These are phyloP conservation scores for Cassiopea andromeda DNA, from an alignment of 30 jellyfish, hydroid and myxozoan genomes.

Conservation along the genomic window DNA sequence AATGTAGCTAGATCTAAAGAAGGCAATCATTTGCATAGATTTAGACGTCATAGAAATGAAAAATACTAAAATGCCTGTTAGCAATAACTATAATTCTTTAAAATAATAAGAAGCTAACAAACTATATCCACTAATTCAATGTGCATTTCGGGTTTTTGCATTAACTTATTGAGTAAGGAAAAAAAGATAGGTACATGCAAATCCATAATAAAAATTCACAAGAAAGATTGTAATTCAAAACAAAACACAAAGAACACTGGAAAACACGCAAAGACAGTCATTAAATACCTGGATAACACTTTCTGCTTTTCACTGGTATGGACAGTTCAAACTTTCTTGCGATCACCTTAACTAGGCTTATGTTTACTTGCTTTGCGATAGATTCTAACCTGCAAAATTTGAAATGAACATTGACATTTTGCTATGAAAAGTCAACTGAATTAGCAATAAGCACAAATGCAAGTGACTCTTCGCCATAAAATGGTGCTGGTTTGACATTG, in stretches of 20 bases:
- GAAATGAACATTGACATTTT: no score
- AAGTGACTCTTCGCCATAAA: no score
- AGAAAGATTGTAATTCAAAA: no score
- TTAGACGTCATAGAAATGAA: background rate
- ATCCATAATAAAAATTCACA: background rate
- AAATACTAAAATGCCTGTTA: background rate
- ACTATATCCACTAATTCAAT: no score
- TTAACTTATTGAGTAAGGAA: no score
- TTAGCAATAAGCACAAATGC: no score
- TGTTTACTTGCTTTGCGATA: conserved; percentile 80
- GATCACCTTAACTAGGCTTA: conserved; percentile 83
- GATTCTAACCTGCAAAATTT: conserved; percentile 69
- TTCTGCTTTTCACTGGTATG: conserved; percentile 46
- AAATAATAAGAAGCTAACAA: no score
- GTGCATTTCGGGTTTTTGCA: no score
- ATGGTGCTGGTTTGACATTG: no score
- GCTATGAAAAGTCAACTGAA: no score
- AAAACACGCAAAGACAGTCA: no score
- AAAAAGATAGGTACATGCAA: no score
- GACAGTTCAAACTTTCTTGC: conserved; percentile 76
- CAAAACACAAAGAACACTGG: background rate
- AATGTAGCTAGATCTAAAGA: conserved; percentile 33
- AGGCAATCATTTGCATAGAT: background rate
- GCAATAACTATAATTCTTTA: background rate
- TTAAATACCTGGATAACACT: conserved; percentile 40